Evolutionary conservation across 1,140 invertebrate genomes (phyloP).

Genomic region (Zophobas morio): DNA sequence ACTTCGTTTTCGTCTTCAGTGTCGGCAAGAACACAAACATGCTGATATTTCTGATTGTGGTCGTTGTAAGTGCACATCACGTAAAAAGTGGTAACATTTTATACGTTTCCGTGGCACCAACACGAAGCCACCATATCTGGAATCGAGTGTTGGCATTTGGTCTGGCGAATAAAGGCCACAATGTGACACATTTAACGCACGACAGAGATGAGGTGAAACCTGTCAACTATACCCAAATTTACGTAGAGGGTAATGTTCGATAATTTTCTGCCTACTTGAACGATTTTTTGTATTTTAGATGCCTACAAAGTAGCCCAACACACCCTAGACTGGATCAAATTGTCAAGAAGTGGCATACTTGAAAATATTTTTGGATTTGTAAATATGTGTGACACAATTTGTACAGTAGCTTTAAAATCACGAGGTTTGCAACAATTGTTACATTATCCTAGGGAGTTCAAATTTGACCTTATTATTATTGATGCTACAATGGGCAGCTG

Average conservation of each 20-base stretch:
- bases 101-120: not conserved
- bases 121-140: conserved; percentile 7
- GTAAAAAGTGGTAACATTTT: not conserved
- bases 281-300: not conserved
- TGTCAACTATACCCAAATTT: not conserved
- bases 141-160: not conserved
- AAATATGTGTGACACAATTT: not conserved
- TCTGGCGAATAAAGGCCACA: conserved; percentile 4
- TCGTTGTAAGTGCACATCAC: no score
- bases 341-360: not conserved
- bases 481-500: conserved; percentile 56
- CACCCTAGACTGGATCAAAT: not conserved
- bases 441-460: conserved; percentile 52
- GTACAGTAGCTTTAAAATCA: not conserved
- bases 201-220: not conserved
- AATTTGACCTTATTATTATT: conserved; percentile 59
- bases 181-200: not conserved
- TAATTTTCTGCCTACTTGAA: not conserved
- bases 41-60: no score
- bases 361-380: not conserved
- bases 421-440: conserved; percentile 32
- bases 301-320: not conserved
- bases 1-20: no score
- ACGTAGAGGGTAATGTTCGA: not conserved
- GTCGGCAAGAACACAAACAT: no score